Evolutionary conservation across 2,797 vertebrate species (phyloP).

Genomic region (Mormyrops attenuatus): DNA sequence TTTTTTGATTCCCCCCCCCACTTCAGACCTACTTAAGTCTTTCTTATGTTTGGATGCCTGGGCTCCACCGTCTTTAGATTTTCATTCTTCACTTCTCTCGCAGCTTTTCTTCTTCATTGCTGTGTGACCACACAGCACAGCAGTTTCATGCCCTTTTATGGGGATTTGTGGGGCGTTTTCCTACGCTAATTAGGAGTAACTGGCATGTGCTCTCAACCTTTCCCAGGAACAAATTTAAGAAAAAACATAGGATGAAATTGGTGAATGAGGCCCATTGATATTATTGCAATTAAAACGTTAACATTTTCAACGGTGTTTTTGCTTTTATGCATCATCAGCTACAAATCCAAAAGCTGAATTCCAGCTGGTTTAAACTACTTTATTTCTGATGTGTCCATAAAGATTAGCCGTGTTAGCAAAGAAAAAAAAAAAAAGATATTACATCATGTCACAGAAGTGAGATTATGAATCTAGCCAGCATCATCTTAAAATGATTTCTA

Average conservation of each 20-base stretch:
- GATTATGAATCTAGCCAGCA: background rate
- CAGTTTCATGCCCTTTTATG: background rate
- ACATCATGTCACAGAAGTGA: background rate
- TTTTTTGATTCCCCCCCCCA: background rate
- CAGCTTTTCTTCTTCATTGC: background rate
- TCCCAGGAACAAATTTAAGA: too few relatives aligned
- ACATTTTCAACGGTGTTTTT: background rate
- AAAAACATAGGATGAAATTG: background rate
- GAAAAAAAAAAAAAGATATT: background rate
- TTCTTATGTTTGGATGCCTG: background rate
- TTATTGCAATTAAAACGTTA: background rate
- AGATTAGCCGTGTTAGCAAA: background rate
- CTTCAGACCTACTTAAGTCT: background rate
- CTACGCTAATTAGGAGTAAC: background rate
- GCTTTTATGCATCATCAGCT: background rate
- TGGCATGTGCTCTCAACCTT: too few relatives aligned
- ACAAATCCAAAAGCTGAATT: background rate
- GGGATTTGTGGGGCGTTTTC: background rate
- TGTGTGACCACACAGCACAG: background rate
- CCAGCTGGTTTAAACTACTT: constrained; percentile 8
- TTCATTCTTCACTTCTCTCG: background rate
- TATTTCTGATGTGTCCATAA: background rate
- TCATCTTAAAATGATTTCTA: background rate
- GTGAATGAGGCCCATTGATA: background rate
- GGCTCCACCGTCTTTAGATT: background rate